Evolutionary conservation across 1,140 invertebrate genomes (phyloP).

Genomic region (Pogonus chalceus): DNA sequence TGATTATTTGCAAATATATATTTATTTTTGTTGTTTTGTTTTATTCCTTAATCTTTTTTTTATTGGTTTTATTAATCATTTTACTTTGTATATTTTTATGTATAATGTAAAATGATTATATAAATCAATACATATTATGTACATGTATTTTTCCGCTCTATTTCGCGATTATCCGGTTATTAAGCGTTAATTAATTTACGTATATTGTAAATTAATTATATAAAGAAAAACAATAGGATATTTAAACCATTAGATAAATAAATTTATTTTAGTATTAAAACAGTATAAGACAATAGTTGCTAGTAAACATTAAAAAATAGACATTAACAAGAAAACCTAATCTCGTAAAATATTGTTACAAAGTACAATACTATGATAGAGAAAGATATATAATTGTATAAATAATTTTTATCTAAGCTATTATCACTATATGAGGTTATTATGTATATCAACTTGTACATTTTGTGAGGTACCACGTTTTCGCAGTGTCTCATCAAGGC

Average conservation of each 20-base stretch:
- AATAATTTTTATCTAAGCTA: background rate
- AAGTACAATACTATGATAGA: background rate
- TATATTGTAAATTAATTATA: no score
- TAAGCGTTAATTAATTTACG: no score
- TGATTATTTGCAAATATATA: no score
- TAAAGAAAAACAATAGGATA: no score
- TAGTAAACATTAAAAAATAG: background rate
- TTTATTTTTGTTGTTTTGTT: no score
- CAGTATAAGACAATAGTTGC: background rate
- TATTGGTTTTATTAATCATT: no score
- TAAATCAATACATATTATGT: no score
- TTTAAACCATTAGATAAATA: conserved; percentile 3
- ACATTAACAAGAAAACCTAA: background rate
- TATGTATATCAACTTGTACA: background rate
- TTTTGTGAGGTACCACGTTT: conserved; percentile 22
- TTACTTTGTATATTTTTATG: no score
- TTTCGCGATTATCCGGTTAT: no score
- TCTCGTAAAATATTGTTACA: background rate
- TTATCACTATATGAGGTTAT: background rate
- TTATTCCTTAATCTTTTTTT: no score
- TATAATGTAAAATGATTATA: no score
- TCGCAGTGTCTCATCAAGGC: conserved; percentile 36
- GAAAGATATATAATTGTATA: background rate
- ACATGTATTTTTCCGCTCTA: no score
- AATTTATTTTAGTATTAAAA: conserved; percentile 1